Conservation (phyloP, 1,140 invertebrate species). For the Tetragonula clypearis region DNA sequence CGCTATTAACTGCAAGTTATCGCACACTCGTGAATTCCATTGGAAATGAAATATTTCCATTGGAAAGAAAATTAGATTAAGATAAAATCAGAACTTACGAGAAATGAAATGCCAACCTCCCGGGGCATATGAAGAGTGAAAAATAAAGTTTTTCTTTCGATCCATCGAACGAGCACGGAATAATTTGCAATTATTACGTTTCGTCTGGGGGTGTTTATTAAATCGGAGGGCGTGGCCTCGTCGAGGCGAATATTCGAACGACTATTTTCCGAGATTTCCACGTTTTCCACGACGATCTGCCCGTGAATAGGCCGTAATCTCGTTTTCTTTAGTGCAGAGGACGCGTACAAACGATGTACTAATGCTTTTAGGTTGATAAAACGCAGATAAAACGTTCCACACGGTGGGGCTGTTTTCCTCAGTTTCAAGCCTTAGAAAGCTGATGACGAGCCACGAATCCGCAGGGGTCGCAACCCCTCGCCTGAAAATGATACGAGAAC, state of each 20-base stretch:
- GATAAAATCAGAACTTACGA: too few species aligned
- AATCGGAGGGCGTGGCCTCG: background rate
- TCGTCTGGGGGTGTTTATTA: background rate
- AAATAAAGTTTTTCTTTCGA: background rate
- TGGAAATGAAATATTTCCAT: background rate
- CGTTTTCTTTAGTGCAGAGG: background rate
- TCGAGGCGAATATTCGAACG: background rate
- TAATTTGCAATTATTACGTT: too few species aligned
- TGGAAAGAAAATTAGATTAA: background rate
- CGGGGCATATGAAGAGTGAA: background rate
- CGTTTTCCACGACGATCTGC: background rate
- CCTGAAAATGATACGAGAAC: background rate
- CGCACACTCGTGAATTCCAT: too few species aligned
- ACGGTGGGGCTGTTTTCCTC: background rate
- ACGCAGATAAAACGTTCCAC: background rate
- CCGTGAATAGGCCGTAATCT: background rate
- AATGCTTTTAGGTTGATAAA: background rate
- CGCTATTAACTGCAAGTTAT: too few species aligned
- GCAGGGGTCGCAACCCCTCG: background rate
- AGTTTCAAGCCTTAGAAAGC: background rate
- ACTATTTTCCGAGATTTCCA: background rate
- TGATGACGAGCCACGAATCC: conserved; percentile 12
- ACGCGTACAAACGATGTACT: conserved; percentile 13
- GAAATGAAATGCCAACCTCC: background rate
- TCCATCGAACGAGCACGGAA: background rate